Base-by-base conservation (phyloP, 1,140 invertebrate species). In the Pogonomyrmex californicus region DNA sequence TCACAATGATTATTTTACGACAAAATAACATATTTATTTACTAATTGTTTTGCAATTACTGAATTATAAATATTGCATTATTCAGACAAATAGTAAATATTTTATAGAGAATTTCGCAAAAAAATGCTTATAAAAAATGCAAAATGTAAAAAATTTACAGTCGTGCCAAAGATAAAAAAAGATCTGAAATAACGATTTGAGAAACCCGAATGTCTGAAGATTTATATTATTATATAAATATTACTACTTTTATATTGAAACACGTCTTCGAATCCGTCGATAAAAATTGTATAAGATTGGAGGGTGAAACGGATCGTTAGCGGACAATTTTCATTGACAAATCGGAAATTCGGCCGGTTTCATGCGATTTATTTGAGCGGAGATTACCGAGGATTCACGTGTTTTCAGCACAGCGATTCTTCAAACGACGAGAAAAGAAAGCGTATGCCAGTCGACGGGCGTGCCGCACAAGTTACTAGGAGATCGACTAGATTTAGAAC, bases 401-500 rank as follows among this genome's bases (percentile, higher is more conserved):
- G 44, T 65, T 82, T 68, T 33, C 54, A 65, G 38, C 5, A 17
- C 41, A 51, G 38, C 68, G 23, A 86, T 88, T 86, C 73, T 38
- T 88, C 73, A 86, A 86, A 82, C 56, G 23, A 10, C 12, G 49
- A 36, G 41, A 65, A 65, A 68, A 77, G 51, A 87, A 79, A 66
- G 14, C 44, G 47, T 41, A 49, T 23, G 36, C 44, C 47, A 23
- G 54, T 68, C 49, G 70, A 81, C 86, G 68, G 62, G 56, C 63
- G 63, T 38, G 63, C 30, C 65, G 71, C 41, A 56, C 30, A 65
- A 90, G 54, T 90, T 90, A 85, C 85, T 73, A 78, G 58, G 60
- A 78, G 81, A 85, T 87, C 73, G 79, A 75, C 38, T 79, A 76
- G 79, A 90, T 90, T 87, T 90, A 90, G 79, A 56, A 65, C 68